phyloP scores from a whole-genome alignment of 2,888 invertebrate species.

The Hirtodrosophila alboralis region DNA sequence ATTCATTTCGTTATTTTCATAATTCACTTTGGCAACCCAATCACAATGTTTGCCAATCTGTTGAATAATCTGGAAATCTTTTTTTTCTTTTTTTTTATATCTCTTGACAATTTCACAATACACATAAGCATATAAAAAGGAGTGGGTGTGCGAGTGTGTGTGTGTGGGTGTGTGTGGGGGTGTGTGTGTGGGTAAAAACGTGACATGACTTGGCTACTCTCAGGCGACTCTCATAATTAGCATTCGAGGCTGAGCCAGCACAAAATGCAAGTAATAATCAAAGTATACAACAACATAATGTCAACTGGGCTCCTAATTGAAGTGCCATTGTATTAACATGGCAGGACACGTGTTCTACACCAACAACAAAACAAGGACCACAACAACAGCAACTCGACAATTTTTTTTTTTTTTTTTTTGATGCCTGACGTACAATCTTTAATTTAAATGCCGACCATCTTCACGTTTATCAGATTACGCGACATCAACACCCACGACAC shows the following conservation, averaged over 20 bases:
- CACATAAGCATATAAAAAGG: background rate
- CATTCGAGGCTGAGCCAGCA: constrained; percentile 50
- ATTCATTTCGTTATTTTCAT: constrained; percentile 36
- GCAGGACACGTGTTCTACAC: constrained; percentile 34
- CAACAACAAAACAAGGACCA: constrained; percentile 11
- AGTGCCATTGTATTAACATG: constrained; percentile 63
- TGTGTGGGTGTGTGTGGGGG: constrained; percentile 17
- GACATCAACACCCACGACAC: constrained; percentile 46
- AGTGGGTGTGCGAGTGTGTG: background rate
- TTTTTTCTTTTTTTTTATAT: too few species aligned
- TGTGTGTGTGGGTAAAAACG: constrained; percentile 37
- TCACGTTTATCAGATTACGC: constrained; percentile 74
- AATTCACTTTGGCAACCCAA: constrained; percentile 26
- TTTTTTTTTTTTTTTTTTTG: too few species aligned
- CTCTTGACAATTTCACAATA: constrained; percentile 18
- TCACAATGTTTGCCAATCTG: too few species aligned
- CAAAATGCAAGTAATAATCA: constrained; percentile 62
- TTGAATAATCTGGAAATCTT: background rate
- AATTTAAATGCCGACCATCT: constrained; percentile 78
- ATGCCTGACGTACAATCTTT: constrained; percentile 72
- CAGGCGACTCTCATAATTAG: constrained; percentile 62
- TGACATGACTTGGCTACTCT: constrained; percentile 53
- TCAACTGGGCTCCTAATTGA: constrained; percentile 66
- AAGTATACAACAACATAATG: constrained; percentile 41
- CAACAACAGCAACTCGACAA: constrained; percentile 49